phyloP scores from a whole-genome alignment of 2,113 vertebrate genomes.

The Geococcyx californianus region DNA sequence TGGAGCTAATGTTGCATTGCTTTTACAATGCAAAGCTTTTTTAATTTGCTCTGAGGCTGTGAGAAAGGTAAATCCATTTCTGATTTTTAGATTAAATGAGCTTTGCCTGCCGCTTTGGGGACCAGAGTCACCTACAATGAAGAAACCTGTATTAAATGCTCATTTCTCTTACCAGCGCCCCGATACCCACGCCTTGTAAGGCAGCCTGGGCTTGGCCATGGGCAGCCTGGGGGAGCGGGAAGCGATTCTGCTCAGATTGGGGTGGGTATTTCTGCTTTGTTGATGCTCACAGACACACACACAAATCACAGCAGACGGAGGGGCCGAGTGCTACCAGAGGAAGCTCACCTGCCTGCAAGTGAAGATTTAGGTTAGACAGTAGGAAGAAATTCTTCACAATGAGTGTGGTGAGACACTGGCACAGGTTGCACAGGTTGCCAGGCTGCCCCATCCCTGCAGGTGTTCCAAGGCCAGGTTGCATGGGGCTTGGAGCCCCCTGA shows the following conservation, averaged over 20 bases:
- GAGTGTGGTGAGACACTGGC: too few relatives aligned
- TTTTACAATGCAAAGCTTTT: fast-evolving
- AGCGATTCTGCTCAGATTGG: not conserved
- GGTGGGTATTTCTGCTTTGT: fast-evolving
- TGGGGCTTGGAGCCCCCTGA: too few relatives aligned
- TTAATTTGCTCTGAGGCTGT: not conserved
- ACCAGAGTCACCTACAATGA: not conserved
- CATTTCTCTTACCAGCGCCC: not conserved
- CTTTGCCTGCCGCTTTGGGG: not conserved
- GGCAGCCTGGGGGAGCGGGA: too few relatives aligned
- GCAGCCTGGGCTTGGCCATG: too few relatives aligned
- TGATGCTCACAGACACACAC: not conserved
- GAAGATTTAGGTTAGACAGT: too few relatives aligned
- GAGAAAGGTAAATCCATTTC: not conserved
- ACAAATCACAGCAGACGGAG: fast-evolving
- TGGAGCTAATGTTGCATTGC: fast-evolving
- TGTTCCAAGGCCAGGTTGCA: too few relatives aligned
- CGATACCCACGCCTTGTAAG: too few relatives aligned
- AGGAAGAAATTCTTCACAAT: too few relatives aligned
- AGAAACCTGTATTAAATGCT: not conserved
- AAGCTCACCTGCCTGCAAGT: not conserved
- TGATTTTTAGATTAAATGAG: not conserved
- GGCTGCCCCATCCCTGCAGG: too few relatives aligned
- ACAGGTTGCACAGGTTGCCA: too few relatives aligned
- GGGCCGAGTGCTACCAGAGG: not conserved